Base-by-base conservation (phyloP, 2,797 vertebrate species). In the Hyperoplus immaculatus region DNA sequence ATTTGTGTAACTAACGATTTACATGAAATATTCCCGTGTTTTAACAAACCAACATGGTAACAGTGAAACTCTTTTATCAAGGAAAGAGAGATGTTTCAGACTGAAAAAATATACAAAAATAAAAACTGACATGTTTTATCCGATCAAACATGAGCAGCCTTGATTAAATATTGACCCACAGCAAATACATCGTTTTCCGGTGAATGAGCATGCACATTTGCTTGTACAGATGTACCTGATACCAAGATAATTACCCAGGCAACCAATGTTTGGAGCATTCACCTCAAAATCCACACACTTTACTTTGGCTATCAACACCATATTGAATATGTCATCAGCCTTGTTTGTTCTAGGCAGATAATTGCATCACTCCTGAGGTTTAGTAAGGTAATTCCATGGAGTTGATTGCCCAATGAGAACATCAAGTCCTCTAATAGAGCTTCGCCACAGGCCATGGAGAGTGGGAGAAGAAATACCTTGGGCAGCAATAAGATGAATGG, bases 311-410 rank as follows among this genome's bases (percentile, higher is more conserved):
- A 66, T 59, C 50, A 66, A 63, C 77, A 43, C 36, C 47, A 45
- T 66, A 53, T 72, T 65, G 58, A 71, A 79, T 82, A 80, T 84
- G 75, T 82, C 16, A 86, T 70, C 58, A 66, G 49, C 58, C 29
- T 46, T 29, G 49, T 61, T 62, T 6, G 45, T 70, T 68, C 66
- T 69, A 75, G 54, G 29, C 29, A 29, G 29, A 69, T 79, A 69
- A 70, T 68, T 81, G 53, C 79, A 70, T 74, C 55, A 60, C 75
- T 69, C 50, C 15, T 55, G 56, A 75, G 80, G 70, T 83, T 80
- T 53, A 58, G 61, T 60, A n/a, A 58, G 70, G 55, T 84, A 29
- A 86, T 86, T 87, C 72, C 66, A 81, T 42, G 43, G 66, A 67
- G 68, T 57, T 72, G 77, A 58, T 62, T 59, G 45, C n/a, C 63